These are phyloP conservation scores for Epizoanthus stellaris DNA, from an alignment of 92 coral and sea anemone species.

Conservation along the genomic window DNA sequence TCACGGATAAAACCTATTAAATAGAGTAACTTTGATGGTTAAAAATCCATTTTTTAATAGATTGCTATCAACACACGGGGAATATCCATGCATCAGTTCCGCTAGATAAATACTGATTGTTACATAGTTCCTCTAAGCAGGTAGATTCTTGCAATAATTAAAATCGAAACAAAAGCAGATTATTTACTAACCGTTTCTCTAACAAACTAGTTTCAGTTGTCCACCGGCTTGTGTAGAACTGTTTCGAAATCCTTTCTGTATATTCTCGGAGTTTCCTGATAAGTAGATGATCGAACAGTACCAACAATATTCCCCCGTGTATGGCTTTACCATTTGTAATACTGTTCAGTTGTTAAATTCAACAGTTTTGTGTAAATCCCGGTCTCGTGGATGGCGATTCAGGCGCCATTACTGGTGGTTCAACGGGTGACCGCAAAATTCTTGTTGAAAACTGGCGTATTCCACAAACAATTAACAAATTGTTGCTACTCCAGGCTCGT, in stretches of 20 bases:
- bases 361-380: neutral
- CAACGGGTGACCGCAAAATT: neutral
- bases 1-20: neutral
- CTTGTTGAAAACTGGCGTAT: conserved; percentile 8
- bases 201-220: neutral
- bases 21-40: neutral
- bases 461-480: neutral
- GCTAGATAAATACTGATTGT: neutral
- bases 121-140: neutral
- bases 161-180: neutral
- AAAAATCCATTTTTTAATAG: too few species aligned
- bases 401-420: conserved; percentile 34
- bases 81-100: neutral
- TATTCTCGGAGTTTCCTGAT: neutral
- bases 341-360: neutral
- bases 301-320: neutral
- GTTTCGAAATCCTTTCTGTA: too few species aligned
- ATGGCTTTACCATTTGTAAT: neutral
- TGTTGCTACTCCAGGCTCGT: neutral
- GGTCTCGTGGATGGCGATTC: neutral
- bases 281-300: neutral
- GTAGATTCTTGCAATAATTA: too few species aligned
- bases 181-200: conserved; percentile 8
- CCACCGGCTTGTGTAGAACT: neutral
- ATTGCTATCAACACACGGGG: too few species aligned